Evolutionary conservation across 2,888 invertebrate species (phyloP), one percentile per base, ranked within the genome.

Genomic region (Rhodophaea formosa): DNA sequence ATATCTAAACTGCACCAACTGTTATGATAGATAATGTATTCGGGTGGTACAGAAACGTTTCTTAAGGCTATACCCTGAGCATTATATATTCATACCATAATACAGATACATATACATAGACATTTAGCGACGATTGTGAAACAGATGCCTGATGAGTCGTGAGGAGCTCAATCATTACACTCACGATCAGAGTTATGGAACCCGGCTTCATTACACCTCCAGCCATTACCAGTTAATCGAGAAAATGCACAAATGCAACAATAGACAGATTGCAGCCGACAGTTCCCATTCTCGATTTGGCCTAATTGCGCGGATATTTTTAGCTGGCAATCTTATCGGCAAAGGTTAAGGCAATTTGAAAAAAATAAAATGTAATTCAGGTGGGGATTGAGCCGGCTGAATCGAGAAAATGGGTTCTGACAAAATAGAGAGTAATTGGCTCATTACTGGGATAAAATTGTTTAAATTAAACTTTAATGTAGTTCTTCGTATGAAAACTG

Each of bases 141-240:
- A 84, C 62, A 56, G 61, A 51, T 71, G 72, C 72, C 72, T 71
- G 71, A 65, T 61, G 63, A 64, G 74, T 87, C 87, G 88, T 90
- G 88, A 86, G 77, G 77, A 78, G 81, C 79, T 85, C 84, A 87
- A 86, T 87, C 87, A 84, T 39, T 49, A 42, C 75, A 80, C 84
- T 84, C 88, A 87, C 88, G 88, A 88, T 74, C 17, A 10, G 12
- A 56, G 43, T 44, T 53, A 53, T 53, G 53, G 51, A 51, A 51
- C 16, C 16, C 12, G 15, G 35, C 16, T 35, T 35, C 35, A 51
- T 32, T 51, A 51, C 49, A 51, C 49, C 49, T 51, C 16, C 15
- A 51, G 16, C 35, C 51, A 51, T 51, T 51, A 51, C 39, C 39
- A 1, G 39, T 17, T 51, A 51, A 51, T 51, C 35, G 51, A 51